Evolutionary conservation across 1,140 invertebrate species (phyloP), one percentile per base, ranked within the genome.

Genomic region (Orchesella cincta): DNA sequence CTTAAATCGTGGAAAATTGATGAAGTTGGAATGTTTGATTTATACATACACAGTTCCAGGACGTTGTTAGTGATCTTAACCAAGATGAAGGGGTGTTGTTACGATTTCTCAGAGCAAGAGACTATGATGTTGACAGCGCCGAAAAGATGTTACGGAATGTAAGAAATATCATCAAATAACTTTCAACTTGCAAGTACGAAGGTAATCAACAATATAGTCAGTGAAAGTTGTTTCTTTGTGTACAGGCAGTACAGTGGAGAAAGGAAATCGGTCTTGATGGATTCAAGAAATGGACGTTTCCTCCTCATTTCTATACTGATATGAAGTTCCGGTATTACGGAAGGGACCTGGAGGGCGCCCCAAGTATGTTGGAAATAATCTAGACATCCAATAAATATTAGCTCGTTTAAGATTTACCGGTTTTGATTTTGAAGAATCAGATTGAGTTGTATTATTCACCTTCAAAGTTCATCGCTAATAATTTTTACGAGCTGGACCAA

Each of bases 251-350:
- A 12, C 26, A 29, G 14, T 67, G 62, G 62, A 26, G 62, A 31
- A 29, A 67, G n/a, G 62, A 67, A 5, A n/a, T 67, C 12, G 62
- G 33, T n/a, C 29, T 67, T 33, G 33, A 67, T 12, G 33, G 33
- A 12, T 67, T 26, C 23, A 2, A 12, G 3, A 67, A 67, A 8
- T 67, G 62, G 62, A 29, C 29, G 12, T 67, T 67, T n/a, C 62
- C 62, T 67, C 62, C 26, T 3, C 33, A 67, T n/a, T 67, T 31
- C 62, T 31, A 67, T 31, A 29, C 8, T 31, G 62, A 67, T 14
- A 67, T 67, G 62, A 29, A 26, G 8, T 67, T 31, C 33, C 62
- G 33, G n/a, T 67, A 31, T n/a, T 67, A 31, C n/a, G 62, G 62
- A 29, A 29, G 31, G 62, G 62, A 67, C n/a, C 33, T 18, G 26